Evolutionary conservation across 2,113 vertebrate genomes (phyloP).

Genomic region (Anoura caudifer): DNA sequence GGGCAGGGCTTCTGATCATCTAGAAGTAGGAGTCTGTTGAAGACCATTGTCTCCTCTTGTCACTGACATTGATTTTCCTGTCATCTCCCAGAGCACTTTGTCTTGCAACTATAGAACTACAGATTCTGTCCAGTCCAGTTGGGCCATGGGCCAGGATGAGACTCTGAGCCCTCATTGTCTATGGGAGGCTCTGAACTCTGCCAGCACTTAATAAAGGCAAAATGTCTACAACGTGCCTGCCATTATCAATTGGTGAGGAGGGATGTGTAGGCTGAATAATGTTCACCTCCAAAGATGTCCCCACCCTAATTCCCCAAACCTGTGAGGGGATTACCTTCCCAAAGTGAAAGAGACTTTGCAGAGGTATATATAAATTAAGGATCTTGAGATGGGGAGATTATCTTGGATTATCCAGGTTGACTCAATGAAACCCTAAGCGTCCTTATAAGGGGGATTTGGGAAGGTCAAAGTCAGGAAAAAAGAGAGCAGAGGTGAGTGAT

Average conservation of each 20-base stretch:
- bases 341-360: background rate
- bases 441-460: background rate
- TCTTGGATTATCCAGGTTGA: background rate
- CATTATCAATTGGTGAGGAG: background rate
- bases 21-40: background rate
- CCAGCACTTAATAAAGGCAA: background rate
- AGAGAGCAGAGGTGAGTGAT: background rate
- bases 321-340: background rate
- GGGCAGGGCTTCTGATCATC: background rate
- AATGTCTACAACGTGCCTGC: accelerated
- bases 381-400: background rate
- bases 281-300: background rate
- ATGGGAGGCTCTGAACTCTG: background rate
- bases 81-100: background rate
- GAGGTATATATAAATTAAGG: background rate
- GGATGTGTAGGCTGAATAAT: background rate
- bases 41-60: background rate
- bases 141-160: background rate
- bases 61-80: background rate
- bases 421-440: background rate
- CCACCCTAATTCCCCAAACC: background rate
- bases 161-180: background rate
- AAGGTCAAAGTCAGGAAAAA: background rate
- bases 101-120: background rate
- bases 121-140: background rate